These are phyloP conservation scores for Drosophila monieri DNA, from an alignment of 2,888 invertebrate species.

Conservation along the genomic window DNA sequence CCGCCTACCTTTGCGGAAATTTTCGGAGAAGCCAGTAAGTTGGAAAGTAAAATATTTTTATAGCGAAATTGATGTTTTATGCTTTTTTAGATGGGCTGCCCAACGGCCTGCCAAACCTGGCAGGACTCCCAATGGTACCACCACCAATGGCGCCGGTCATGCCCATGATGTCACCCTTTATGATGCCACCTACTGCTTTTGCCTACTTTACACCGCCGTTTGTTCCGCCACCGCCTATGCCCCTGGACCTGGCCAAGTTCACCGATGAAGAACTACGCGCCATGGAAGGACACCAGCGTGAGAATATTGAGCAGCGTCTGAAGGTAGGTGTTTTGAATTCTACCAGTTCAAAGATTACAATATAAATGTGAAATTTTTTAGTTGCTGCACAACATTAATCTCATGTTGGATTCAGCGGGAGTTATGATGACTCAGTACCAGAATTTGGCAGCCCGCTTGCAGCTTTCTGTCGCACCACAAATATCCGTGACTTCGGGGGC, in stretches of 20 bases:
- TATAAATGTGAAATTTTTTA: slow-evolving; percentile 82
- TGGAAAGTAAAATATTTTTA: slow-evolving; percentile 8
- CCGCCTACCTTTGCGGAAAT: slow-evolving; percentile 53
- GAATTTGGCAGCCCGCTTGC: slow-evolving; percentile 87
- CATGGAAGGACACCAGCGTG: slow-evolving; percentile 95
- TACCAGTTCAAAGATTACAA: background rate
- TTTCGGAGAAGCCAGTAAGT: slow-evolving; percentile 60
- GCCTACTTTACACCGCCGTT: slow-evolving; percentile 85
- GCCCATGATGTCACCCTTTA: slow-evolving; percentile 82
- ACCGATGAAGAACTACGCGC: slow-evolving; percentile 92
- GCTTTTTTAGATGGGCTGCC: slow-evolving; percentile 53
- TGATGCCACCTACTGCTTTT: slow-evolving; percentile 84
- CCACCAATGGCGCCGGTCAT: slow-evolving; percentile 48
- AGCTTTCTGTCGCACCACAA: slow-evolving; percentile 55
- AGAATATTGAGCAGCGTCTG: slow-evolving; percentile 95
- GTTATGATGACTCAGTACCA: slow-evolving; percentile 97
- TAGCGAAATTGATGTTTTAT: background rate
- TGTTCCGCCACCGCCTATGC: slow-evolving; percentile 90
- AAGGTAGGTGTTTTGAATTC: slow-evolving; percentile 84
- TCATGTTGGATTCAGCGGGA: slow-evolving; percentile 96
- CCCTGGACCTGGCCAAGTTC: slow-evolving; percentile 89
- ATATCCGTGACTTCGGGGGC: slow-evolving; percentile 23
- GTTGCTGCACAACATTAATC: slow-evolving; percentile 92
- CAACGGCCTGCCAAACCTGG: slow-evolving; percentile 58
- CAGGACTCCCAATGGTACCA: slow-evolving; percentile 50